Base-by-base conservation (phyloP, 1,140 invertebrate genomes). In the Mactra quadrangularis region DNA sequence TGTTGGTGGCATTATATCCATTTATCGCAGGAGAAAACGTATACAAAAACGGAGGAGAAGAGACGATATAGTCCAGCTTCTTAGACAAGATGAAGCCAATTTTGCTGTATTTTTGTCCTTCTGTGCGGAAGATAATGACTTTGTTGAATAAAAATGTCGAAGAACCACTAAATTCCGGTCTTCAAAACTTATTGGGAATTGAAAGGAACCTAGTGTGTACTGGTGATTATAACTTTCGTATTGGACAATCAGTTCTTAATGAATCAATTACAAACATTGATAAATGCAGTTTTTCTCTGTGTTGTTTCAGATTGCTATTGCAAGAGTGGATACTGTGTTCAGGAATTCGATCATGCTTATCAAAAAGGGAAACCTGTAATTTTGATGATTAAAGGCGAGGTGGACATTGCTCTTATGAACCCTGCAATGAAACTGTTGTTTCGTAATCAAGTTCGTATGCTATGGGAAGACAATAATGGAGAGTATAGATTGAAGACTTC, bases 141-240 rank as follows among this genome's bases (percentile, higher is more conserved):
- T 66, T 47, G 38, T 66, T 27, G n/a, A 47, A 25, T 13, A n/a
- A 47, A n/a, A 25, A 38, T 25, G 22, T 66, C 22, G 13, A 22
- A 7, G 38, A 22, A 25, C 22, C 29, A 9, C 35, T 64, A 31
- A 33, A 64, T 64, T 25, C 29, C 19, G 35, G n/a, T 15, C 60
- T 64, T 11, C 11, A 66, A 27, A 17, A n/a, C 11, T 27, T 66
- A 38, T 27, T 33, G 15, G 38, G 62, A 45, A 47, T 66, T 27
- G 62, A 66, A 7, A 38, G 62, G 35, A 27, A 66, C 17, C 22
- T 66, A 47, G 38, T 66, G 7, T 66, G 62, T 47, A 66, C 45
- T 17, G 33, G 35, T n/a, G 62, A 66, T 25, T 17, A 25, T n/a
- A 6, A 45, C 25, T 19, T 64, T 13, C 11, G 31, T 17, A 11